These are phyloP conservation scores for Drosophila erecta DNA, from an alignment of 1,140 invertebrate genomes.

Conservation along the genomic window DNA sequence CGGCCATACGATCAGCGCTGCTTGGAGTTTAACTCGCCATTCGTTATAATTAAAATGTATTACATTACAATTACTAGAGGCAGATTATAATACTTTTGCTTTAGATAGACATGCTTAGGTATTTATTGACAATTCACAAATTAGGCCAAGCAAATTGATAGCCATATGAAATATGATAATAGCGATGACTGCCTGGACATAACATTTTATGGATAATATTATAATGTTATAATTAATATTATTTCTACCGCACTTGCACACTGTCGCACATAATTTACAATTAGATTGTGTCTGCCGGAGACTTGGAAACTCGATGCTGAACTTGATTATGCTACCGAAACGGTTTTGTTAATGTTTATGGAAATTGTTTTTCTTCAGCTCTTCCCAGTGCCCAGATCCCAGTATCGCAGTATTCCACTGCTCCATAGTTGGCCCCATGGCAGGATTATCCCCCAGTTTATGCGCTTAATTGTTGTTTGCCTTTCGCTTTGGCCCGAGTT, in stretches of 20 bases:
- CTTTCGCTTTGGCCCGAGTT: conserved; percentile 32
- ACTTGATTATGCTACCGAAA: conserved; percentile 70
- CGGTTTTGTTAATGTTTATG: conserved; percentile 75
- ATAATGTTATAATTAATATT: neutral
- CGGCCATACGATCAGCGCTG: neutral
- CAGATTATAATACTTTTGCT: no score
- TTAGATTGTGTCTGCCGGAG: conserved; percentile 51
- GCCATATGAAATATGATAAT: no score
- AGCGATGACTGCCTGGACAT: no score
- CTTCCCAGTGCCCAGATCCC: no score
- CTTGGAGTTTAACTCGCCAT: neutral
- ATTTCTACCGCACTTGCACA: conserved; percentile 4
- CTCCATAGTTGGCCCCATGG: conserved; percentile 10
- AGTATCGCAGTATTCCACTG: neutral
- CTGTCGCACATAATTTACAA: conserved; percentile 69
- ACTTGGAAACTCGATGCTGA: conserved; percentile 18
- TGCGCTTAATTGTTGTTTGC: conserved; percentile 75
- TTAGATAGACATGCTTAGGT: no score
- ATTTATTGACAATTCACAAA: no score
- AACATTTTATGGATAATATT: neutral
- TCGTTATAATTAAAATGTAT: neutral
- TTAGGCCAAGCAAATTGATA: no score
- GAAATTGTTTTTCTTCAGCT: conserved; percentile 61
- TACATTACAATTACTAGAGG: neutral
- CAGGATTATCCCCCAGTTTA: conserved; percentile 67